Evolutionary conservation across 2,888 invertebrate species (phyloP), one percentile per base, ranked within the genome.

Genomic region (Sclerodermus sp.): DNA sequence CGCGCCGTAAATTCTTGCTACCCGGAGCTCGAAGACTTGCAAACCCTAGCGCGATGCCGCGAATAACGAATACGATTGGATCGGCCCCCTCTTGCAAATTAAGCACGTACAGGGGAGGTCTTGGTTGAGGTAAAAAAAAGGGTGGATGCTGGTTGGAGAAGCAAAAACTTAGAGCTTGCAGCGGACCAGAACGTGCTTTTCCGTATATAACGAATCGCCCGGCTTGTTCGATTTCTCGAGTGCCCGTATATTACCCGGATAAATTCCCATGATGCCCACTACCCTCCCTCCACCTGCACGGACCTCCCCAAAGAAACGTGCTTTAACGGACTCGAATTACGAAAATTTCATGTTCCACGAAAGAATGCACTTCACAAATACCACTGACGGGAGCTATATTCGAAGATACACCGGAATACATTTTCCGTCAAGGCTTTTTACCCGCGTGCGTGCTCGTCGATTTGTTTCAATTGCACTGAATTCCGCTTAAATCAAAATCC

Each of bases 1-100:
- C 23, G 4, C 23, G 23, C 42, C 49, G 53, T 49, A 47, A 58
- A 60, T 58, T 23, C 23, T 8, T 23, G 23, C 23, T 23, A 8
- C 23, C 23, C 8, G 4, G 23, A 39, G 16, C 18, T 40, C 41
- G 44, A 53, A 46, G 58, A 47, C 50, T 55, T 40, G 54, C 45
- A 42, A 46, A 48, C 43, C 41, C 50, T 38, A 37, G 39, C 48
- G 46, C 41, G 44, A 8, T 31, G 42, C 36, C 42, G 34, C 40
- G 51, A 45, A 47, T 54, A 57, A 53, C 52, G 49, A 41, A 47
- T 42, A 51, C 52, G 47, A 58, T 58, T 48, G 49, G 50, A 50
- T 58, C 51, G 45, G 34, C 38, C 16, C 51, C 40, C 43, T 32
- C 49, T 60, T 52, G 49, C 55, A 52, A 62, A 62, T 62, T 62